phyloP scores from a whole-genome alignment of 2,113 vertebrate species.

The Corythornis cristatus region DNA sequence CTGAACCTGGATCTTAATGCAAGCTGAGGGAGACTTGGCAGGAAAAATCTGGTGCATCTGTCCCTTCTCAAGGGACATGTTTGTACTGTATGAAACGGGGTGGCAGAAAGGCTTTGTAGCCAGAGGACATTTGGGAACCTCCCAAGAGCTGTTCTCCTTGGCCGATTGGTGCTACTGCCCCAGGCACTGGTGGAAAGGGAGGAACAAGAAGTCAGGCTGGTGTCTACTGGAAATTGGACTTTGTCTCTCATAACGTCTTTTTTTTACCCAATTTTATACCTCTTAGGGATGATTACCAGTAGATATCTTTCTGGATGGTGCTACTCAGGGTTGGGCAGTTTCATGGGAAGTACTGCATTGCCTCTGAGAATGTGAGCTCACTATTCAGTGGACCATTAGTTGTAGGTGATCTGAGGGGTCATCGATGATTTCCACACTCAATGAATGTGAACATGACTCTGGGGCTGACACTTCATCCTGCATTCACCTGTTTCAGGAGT shows the following conservation, averaged over 20 bases:
- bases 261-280: not conserved
- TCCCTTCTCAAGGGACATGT: not conserved
- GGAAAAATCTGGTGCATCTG: not conserved
- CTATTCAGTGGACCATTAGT: not conserved
- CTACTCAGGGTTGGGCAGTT: not conserved
- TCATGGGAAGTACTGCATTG: not conserved
- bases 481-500: not conserved
- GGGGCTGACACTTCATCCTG: not conserved
- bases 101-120: not conserved
- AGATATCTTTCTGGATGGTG: not conserved
- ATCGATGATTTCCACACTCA: not conserved
- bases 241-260: not conserved
- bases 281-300: not conserved
- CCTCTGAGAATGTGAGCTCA: not conserved
- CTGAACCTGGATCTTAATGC: not conserved
- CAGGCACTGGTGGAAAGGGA: not conserved
- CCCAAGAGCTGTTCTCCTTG: not conserved
- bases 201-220: not conserved
- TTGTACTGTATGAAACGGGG: not conserved
- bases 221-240: not conserved
- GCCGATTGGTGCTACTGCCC: not conserved
- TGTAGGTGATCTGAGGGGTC: not conserved
- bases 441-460: rapidly evolving
- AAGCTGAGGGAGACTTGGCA: not conserved
- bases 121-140: not conserved